Evolutionary conservation across 2,797 vertebrate genomes (phyloP).

Genomic region (Takifugu ocellatus): DNA sequence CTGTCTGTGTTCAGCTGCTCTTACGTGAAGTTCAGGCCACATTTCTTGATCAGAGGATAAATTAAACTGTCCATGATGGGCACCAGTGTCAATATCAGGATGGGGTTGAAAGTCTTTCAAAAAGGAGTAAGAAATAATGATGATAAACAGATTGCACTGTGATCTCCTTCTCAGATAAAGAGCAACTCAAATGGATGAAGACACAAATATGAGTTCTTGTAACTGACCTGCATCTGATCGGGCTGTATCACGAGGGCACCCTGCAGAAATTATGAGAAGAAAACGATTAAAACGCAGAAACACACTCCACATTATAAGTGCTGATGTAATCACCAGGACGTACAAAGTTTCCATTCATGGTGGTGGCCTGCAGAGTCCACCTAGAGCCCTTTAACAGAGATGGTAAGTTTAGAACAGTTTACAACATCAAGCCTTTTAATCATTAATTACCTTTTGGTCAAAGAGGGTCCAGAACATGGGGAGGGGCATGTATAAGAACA

Average conservation of each 20-base stretch:
- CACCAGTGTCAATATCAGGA: conserved; percentile 89
- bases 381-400: conserved; percentile 83
- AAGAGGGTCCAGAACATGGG: conserved; percentile 98
- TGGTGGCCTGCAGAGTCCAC: conserved; percentile 94
- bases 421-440: background rate
- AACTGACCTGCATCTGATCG: conserved; percentile 94
- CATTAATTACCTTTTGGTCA: conserved; percentile 88
- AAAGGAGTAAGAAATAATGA: conserved; percentile 26
- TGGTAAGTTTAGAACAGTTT: conserved; percentile 7
- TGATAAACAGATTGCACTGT: background rate
- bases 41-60: conserved; percentile 90
- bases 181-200: background rate
- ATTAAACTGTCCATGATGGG: conserved; percentile 82
- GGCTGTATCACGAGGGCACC: conserved; percentile 84
- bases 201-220: background rate
- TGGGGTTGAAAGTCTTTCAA: conserved; percentile 86
- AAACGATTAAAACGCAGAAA: conserved; percentile 1
- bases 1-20: conserved; percentile 15
- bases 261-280: conserved; percentile 63
- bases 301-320: too few species aligned
- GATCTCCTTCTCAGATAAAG: conserved; percentile 21
- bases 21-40: conserved; percentile 91
- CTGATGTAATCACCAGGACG: conserved; percentile 49
- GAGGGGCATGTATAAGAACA: conserved; percentile 93
- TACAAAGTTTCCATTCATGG: conserved; percentile 90